Evolutionary conservation across 92 coral and sea anemone species (phyloP).

Genomic region (Galaxea fascicularis): DNA sequence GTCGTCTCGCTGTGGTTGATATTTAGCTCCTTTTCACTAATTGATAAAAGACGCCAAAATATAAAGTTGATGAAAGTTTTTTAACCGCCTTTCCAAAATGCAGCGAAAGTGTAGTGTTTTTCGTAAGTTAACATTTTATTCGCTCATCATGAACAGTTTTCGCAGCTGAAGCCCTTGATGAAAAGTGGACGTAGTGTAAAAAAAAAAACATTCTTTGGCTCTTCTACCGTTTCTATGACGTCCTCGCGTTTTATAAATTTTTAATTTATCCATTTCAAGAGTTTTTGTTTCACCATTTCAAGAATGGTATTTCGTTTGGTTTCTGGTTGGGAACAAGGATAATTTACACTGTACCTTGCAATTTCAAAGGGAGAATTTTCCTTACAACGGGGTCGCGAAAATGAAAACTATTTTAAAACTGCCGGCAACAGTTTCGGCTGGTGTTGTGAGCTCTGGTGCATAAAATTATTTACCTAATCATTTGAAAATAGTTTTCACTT

Average conservation of each 20-base stretch:
- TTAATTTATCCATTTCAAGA: conserved; percentile 22
- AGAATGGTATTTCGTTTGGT: conserved; percentile 3
- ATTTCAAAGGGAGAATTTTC: background rate
- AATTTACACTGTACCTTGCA: background rate
- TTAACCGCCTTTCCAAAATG: background rate
- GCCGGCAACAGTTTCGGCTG: background rate
- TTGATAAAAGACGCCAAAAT: background rate
- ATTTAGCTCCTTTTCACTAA: conserved; percentile 11
- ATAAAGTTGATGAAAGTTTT: background rate
- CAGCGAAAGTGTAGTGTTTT: background rate
- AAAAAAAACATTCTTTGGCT: conserved; percentile 40
- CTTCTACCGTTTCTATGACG: conserved; percentile 21
- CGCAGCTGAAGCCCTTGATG: background rate
- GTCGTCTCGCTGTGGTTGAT: conserved; percentile 6
- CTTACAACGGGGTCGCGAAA: background rate
- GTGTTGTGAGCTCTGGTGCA: background rate
- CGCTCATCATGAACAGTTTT: background rate
- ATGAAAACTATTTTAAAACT: background rate
- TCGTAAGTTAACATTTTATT: background rate
- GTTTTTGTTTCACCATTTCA: conserved; percentile 34
- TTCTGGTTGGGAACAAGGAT: background rate
- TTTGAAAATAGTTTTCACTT: background rate
- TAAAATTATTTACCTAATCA: too few relatives aligned
- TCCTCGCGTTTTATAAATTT: conserved; percentile 20
- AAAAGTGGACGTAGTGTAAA: background rate